Evolutionary conservation across 2,797 vertebrate genomes (phyloP).

Genomic region (Lycodopsis pacificus): DNA sequence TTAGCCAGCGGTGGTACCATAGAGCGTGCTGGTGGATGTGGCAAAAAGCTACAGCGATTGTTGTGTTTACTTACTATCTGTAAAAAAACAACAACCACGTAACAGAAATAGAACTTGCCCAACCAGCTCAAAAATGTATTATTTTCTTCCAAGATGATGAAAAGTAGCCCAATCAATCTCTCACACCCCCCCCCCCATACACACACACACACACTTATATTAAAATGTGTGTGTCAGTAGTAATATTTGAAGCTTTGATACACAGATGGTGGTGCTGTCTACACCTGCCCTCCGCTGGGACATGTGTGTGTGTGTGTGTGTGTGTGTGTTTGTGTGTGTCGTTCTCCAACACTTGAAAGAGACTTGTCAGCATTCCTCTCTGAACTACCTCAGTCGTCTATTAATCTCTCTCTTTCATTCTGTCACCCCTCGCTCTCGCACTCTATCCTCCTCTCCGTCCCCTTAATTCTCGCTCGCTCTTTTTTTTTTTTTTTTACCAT

Average conservation of each 20-base stretch:
- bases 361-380: constrained; percentile 79
- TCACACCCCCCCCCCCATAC: neutral
- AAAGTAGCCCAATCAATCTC: neutral
- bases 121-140: neutral
- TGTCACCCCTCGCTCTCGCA: constrained; percentile 17
- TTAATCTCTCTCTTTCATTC: constrained; percentile 67
- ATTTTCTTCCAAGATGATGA: neutral
- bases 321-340: constrained; percentile 44
- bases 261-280: constrained; percentile 80
- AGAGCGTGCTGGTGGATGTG: neutral
- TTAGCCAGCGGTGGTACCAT: neutral
- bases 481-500: neutral
- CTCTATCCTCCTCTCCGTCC: constrained; percentile 16
- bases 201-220: constrained; percentile 13
- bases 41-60: neutral
- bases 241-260: constrained; percentile 76
- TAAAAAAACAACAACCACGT: neutral
- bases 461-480: constrained; percentile 2
- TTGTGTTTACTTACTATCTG: neutral
- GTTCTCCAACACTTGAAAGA: constrained; percentile 65
- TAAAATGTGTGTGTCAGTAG: constrained; percentile 61
- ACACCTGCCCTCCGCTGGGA: constrained; percentile 79
- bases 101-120: neutral
- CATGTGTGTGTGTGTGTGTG: constrained; percentile 41
- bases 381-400: constrained; percentile 65